phyloP scores from a whole-genome alignment of 2,113 vertebrate species.

The Trichechus manatus region DNA sequence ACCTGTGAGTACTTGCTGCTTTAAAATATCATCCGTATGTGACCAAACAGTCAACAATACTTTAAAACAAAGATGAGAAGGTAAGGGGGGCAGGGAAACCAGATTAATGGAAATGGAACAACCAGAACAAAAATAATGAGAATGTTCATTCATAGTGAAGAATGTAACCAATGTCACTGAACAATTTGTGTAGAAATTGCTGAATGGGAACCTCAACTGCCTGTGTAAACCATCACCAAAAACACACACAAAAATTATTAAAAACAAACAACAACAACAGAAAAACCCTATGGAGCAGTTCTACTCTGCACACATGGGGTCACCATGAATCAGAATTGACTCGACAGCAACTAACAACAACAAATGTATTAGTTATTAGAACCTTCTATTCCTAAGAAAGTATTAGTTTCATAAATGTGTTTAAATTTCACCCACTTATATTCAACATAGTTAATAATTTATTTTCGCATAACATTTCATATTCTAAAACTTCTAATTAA shows the following conservation, averaged over 20 bases:
- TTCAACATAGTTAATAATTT: slow-evolving; percentile 54
- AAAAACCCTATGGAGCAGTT: too few relatives aligned
- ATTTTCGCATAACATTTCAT: slow-evolving; percentile 57
- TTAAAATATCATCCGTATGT: too few relatives aligned
- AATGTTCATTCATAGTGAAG: not conserved
- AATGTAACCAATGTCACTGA: not conserved
- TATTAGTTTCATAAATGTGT: slow-evolving; percentile 60
- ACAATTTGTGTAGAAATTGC: not conserved
- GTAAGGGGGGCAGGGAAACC: too few relatives aligned
- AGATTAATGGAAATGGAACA: too few relatives aligned
- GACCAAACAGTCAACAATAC: too few relatives aligned
- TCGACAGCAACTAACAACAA: not conserved
- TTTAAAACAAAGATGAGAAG: too few relatives aligned
- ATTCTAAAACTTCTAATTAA: slow-evolving; percentile 66
- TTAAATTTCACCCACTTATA: slow-evolving; percentile 58
- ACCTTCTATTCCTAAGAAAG: slow-evolving; percentile 17
- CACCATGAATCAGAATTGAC: not conserved
- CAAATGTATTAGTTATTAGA: not conserved
- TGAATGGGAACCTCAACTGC: not conserved
- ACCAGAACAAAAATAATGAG: not conserved
- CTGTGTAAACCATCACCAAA: not conserved
- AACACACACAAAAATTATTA: not conserved
- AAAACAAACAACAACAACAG: not conserved
- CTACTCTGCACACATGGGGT: not conserved
- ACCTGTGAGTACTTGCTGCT: not conserved